These are phyloP conservation scores for Metopia argyrocephala DNA, from an alignment of 2,888 invertebrate genomes.

Conservation along the genomic window DNA sequence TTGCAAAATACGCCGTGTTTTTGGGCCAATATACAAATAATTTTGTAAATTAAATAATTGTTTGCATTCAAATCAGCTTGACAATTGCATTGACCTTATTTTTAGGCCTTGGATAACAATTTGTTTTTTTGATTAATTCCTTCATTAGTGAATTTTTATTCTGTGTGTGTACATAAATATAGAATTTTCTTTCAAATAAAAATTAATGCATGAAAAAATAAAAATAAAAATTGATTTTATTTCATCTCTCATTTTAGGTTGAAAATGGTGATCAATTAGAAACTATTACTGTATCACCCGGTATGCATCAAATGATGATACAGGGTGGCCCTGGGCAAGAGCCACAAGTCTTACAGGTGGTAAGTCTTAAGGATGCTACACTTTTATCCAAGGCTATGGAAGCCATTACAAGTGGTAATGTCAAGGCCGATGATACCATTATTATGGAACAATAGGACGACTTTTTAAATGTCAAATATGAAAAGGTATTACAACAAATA, in stretches of 20 bases:
- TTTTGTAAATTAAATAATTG: too few relatives aligned
- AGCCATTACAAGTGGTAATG: constrained; percentile 81
- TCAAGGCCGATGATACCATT: constrained; percentile 85
- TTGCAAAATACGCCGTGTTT: too few relatives aligned
- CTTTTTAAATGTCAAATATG: constrained; percentile 28
- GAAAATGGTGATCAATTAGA: constrained; percentile 88
- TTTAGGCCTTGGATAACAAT: too few relatives aligned
- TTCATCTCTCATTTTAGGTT: constrained; percentile 81
- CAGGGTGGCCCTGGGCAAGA: constrained; percentile 84
- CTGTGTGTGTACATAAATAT: too few relatives aligned
- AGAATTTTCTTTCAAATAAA: too few relatives aligned
- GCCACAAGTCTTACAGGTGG: constrained; percentile 89
- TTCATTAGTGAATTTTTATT: too few relatives aligned
- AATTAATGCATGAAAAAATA: too few relatives aligned
- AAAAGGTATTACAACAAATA: constrained; percentile 8
- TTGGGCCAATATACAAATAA: too few relatives aligned
- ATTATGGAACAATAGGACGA: constrained; percentile 77
- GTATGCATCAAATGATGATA: constrained; percentile 91
- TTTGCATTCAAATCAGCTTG: too few relatives aligned
- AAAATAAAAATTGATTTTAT: not conserved
- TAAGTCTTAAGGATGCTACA: constrained; percentile 91
- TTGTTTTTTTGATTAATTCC: too few relatives aligned
- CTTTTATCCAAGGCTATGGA: constrained; percentile 90
- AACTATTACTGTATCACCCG: constrained; percentile 87
- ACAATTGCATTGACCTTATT: too few relatives aligned